A percentile compares a stretch with the other conserved stretches of the same genome.
phyloP scores from a whole-genome alignment of 2,113 vertebrate genomes.

The Taxidea taxus region DNA sequence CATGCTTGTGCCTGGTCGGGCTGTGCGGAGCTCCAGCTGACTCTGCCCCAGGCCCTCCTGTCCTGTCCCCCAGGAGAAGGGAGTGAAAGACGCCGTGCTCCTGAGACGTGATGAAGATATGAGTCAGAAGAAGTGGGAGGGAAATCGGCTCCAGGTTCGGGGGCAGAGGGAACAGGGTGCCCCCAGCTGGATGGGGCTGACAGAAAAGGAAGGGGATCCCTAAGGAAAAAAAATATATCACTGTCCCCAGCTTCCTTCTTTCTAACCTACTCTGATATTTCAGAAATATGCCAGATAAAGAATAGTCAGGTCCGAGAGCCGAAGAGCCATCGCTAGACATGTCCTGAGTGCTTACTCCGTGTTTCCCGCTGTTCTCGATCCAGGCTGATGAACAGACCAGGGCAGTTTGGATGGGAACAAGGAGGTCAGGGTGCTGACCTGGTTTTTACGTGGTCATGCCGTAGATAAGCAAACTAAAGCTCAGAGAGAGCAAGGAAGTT shows the following conservation, averaged over 20 bases:
- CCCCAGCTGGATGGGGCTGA: background rate
- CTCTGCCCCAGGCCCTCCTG: background rate
- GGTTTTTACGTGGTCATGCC: rapidly evolving
- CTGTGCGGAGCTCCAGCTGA: background rate
- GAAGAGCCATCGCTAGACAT: rapidly evolving
- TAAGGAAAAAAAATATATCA: background rate
- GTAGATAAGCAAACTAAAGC: background rate
- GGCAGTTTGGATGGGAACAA: rapidly evolving
- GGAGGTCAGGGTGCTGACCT: background rate
- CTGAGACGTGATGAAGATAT: background rate
- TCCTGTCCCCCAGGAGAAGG: background rate
- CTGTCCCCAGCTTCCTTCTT: background rate
- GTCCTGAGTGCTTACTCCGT: rapidly evolving
- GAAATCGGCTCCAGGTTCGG: background rate
- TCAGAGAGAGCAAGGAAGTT: background rate
- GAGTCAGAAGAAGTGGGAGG: constrained; percentile 59
- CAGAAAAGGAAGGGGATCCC: background rate
- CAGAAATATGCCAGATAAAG: background rate
- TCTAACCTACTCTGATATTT: background rate
- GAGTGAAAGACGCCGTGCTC: background rate
- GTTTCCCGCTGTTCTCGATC: rapidly evolving
- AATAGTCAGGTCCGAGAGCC: background rate
- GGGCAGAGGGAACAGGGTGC: background rate
- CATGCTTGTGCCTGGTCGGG: background rate
- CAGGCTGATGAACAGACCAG: rapidly evolving